A percentile compares a stretch with the other conserved stretches of the same genome.
phyloP scores from a whole-genome alignment of 2,113 vertebrate genomes.

The Mellivora capensis region DNA sequence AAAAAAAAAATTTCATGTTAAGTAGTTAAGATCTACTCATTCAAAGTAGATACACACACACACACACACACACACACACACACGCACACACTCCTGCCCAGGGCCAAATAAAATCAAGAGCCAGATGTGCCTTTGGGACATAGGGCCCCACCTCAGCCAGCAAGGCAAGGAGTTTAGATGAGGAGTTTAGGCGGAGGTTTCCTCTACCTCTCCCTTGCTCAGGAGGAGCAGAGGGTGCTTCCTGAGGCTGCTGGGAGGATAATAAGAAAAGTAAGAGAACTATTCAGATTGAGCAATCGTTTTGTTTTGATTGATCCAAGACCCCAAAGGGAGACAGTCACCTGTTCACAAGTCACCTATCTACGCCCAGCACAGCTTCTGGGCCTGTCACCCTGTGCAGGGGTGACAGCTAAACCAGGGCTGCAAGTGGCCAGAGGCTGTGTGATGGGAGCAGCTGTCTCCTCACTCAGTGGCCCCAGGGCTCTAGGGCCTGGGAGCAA shows the following conservation, averaged over 20 bases:
- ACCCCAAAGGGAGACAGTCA: not conserved
- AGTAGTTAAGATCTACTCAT: not conserved
- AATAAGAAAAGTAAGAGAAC: not conserved
- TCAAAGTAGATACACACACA: not conserved
- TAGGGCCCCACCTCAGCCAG: not conserved
- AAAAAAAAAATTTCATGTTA: not conserved
- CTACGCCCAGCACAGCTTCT: not conserved
- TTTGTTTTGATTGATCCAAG: not conserved
- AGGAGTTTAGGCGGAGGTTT: not conserved
- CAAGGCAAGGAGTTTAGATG: not conserved
- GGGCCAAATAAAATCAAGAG: not conserved
- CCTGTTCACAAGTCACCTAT: not conserved
- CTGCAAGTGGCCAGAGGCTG: not conserved
- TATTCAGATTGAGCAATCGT: not conserved
- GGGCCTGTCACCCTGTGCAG: not conserved
- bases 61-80: not conserved
- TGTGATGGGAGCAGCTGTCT: not conserved
- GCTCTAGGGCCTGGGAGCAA: not conserved
- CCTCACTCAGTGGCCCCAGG: not conserved
- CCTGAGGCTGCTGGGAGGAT: not conserved
- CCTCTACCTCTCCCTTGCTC: not conserved
- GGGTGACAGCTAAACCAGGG: not conserved
- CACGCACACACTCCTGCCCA: not conserved
- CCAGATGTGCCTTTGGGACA: not conserved
- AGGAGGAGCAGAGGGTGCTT: not conserved